These are phyloP conservation scores for Habropoda laboriosa DNA, from an alignment of 1,140 invertebrate species.

Conservation along the genomic window DNA sequence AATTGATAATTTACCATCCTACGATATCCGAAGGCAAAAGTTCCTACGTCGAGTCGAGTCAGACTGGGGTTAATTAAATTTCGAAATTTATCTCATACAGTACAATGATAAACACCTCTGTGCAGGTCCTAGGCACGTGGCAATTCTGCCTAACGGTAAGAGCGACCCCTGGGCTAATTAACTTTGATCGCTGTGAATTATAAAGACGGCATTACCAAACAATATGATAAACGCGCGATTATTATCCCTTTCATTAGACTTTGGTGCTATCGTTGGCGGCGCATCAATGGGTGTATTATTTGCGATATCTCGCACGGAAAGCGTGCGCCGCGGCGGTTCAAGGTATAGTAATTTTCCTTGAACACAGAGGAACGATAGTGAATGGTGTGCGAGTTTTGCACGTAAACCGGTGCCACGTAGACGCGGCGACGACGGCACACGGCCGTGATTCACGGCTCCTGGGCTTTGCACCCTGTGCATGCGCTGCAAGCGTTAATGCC, in stretches of 20 bases:
- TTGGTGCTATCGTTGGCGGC: not conserved
- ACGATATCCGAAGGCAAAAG: too few relatives aligned
- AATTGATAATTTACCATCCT: too few relatives aligned
- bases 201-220: not conserved
- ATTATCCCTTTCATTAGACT: not conserved
- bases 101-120: too few relatives aligned
- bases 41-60: too few relatives aligned
- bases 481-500: slow-evolving; percentile 58
- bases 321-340: not conserved
- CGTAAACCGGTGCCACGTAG: slow-evolving; percentile 26
- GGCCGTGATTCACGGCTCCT: slow-evolving; percentile 55
- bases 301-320: slow-evolving; percentile 8
- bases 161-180: too few relatives aligned
- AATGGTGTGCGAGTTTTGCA: slow-evolving; percentile 10
- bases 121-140: too few relatives aligned
- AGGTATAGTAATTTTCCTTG: slow-evolving; percentile 20
- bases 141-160: too few relatives aligned
- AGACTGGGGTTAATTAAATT: too few relatives aligned
- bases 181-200: too few relatives aligned
- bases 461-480: slow-evolving; percentile 52
- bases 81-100: too few relatives aligned
- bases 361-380: not conserved
- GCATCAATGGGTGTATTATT: slow-evolving; percentile 7
- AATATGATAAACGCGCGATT: too few relatives aligned
- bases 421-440: slow-evolving; percentile 33